These are phyloP conservation scores for Pilophorus perplexus DNA, from an alignment of 2,888 invertebrate species.

Conservation along the genomic window DNA sequence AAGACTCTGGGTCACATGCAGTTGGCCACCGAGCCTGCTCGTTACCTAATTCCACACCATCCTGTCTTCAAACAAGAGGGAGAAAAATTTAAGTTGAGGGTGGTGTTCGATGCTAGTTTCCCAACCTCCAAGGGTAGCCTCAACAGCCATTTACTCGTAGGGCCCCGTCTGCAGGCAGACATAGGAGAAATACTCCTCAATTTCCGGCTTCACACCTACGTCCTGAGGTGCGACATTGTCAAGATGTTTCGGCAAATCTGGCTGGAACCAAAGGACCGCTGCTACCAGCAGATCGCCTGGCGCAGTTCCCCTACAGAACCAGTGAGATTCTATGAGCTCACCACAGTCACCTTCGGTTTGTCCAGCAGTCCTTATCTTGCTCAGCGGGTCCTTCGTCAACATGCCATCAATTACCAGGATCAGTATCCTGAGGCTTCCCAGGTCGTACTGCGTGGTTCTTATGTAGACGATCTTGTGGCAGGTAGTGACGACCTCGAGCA, in stretches of 20 bases:
- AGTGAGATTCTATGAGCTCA: not conserved
- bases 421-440: not conserved
- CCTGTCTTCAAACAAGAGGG: conserved; percentile 10
- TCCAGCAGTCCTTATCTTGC: not conserved
- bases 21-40: not conserved
- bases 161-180: conserved; percentile 13
- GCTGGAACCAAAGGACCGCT: not conserved
- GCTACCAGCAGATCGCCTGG: conserved; percentile 16
- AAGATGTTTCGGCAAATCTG: conserved; percentile 28
- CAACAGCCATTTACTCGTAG: conserved; percentile 26
- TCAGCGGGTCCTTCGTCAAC: not conserved
- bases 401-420: not conserved
- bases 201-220: not conserved
- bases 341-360: conserved; percentile 13
- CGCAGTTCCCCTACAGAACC: not conserved
- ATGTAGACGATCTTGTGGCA: conserved; percentile 7
- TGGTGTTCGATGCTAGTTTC: conserved; percentile 29
- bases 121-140: not conserved
- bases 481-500: not conserved
- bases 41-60: conserved; percentile 27
- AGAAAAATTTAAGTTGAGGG: not conserved
- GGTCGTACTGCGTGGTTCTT: not conserved
- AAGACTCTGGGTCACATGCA: conserved; percentile 11
- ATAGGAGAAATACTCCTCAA: conserved; percentile 16
- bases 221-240: conserved; percentile 13